Evolutionary conservation across 2,113 vertebrate species (phyloP).

Genomic region (Ammodramus savannarum): DNA sequence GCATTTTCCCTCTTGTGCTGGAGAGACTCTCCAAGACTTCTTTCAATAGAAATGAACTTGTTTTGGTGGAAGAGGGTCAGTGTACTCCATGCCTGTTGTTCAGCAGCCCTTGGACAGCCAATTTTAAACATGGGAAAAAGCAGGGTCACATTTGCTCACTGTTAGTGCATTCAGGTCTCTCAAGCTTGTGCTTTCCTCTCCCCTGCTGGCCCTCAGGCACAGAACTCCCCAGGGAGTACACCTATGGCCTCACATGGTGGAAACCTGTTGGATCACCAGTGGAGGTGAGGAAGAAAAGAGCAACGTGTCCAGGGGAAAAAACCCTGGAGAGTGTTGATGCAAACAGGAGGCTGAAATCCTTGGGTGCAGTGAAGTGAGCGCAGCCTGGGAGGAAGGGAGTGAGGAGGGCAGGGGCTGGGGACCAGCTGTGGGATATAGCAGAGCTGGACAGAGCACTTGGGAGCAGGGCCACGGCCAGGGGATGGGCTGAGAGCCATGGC

Average conservation of each 20-base stretch:
- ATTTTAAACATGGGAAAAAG: not conserved
- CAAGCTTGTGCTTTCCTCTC: not conserved
- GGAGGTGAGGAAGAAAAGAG: not conserved
- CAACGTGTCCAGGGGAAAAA: not conserved
- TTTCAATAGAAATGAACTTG: not conserved
- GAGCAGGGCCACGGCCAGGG: not conserved
- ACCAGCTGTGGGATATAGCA: not conserved
- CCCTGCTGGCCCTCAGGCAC: fast-evolving
- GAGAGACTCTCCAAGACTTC: not conserved
- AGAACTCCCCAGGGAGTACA: not conserved
- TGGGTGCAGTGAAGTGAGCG: not conserved
- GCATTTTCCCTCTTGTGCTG: not conserved
- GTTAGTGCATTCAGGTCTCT: not conserved
- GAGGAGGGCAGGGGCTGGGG: not conserved
- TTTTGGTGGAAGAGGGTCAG: not conserved
- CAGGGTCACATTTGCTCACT: not conserved
- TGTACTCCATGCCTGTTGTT: not conserved
- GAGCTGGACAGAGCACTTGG: not conserved
- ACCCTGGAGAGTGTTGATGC: not conserved
- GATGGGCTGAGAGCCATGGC: fast-evolving
- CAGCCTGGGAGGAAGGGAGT: not conserved
- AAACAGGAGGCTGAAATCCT: not conserved
- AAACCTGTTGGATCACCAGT: not conserved
- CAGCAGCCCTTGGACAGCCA: not conserved
- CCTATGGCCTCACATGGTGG: not conserved